Evolutionary conservation across 2,888 invertebrate genomes (phyloP).

Genomic region (Thera britannica): DNA sequence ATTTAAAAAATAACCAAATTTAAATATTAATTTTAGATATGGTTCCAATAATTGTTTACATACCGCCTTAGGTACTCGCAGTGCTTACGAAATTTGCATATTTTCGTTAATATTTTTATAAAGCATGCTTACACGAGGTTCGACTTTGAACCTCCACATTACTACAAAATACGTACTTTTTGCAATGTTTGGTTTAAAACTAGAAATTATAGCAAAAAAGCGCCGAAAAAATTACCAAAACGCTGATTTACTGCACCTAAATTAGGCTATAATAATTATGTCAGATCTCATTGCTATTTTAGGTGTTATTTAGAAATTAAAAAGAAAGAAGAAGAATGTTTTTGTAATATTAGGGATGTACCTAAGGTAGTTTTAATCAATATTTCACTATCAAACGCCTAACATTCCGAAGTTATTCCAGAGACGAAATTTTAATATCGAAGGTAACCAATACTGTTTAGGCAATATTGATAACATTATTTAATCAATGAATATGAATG

Average conservation of each 20-base stretch:
- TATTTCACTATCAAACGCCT: slow-evolving; percentile 51
- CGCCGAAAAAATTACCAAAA: background rate
- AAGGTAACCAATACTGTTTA: slow-evolving; percentile 66
- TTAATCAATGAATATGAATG: slow-evolving; percentile 32
- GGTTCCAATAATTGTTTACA: slow-evolving; percentile 12
- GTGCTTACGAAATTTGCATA: background rate
- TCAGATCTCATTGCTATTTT: slow-evolving; percentile 70
- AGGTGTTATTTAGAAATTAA: slow-evolving; percentile 55
- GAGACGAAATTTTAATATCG: slow-evolving; percentile 46
- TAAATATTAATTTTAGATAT: slow-evolving; percentile 41
- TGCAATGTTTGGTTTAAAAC: background rate
- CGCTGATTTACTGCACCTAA: slow-evolving; percentile 15
- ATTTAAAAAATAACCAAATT: slow-evolving; percentile 39
- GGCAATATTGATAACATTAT: slow-evolving; percentile 44
- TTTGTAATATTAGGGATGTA: slow-evolving; percentile 7
- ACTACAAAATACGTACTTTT: background rate
- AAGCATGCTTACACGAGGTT: background rate
- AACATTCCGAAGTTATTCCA: slow-evolving; percentile 66
- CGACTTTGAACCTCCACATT: background rate
- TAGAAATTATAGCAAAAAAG: background rate
- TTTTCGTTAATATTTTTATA: background rate
- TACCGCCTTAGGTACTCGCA: background rate
- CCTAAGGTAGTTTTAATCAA: slow-evolving; percentile 12
- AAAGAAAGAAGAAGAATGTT: slow-evolving; percentile 26
- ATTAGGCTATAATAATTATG: slow-evolving; percentile 32